Evolutionary conservation across 2,888 invertebrate species (phyloP).

Genomic region (Drosophila phalerata): DNA sequence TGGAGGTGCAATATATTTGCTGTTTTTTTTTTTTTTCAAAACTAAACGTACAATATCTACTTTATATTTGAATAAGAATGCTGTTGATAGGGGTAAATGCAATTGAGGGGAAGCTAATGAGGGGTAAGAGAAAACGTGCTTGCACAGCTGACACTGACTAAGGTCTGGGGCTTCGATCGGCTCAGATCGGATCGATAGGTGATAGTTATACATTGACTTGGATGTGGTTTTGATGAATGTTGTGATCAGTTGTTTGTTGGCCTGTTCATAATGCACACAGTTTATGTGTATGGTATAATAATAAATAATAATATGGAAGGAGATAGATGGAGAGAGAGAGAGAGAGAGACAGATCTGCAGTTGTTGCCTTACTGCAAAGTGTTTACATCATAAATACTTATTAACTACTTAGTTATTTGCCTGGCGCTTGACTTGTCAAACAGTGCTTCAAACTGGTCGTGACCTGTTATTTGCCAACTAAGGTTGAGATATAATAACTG

Average conservation of each 20-base stretch:
- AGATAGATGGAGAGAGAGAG: slow-evolving; percentile 15
- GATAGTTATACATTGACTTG: background rate
- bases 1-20: slow-evolving; percentile 5
- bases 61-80: slow-evolving; percentile 9
- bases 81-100: background rate
- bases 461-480: slow-evolving; percentile 55
- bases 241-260: slow-evolving; percentile 13
- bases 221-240: slow-evolving; percentile 27
- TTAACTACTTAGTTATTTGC: slow-evolving; percentile 36
- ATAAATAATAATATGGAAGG: slow-evolving; percentile 35
- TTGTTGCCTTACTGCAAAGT: slow-evolving; percentile 26
- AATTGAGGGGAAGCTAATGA: background rate
- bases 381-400: slow-evolving; percentile 59
- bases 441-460: slow-evolving; percentile 55
- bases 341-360: slow-evolving; percentile 19
- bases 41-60: background rate
- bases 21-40: background rate
- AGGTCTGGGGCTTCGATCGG: slow-evolving; percentile 6
- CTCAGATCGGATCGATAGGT: slow-evolving; percentile 5
- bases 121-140: slow-evolving; percentile 15
- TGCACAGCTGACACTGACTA: slow-evolving; percentile 34
- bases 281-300: slow-evolving; percentile 25
- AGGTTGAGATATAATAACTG: slow-evolving; percentile 23
- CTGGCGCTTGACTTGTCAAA: slow-evolving; percentile 3
- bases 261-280: slow-evolving; percentile 25